phyloP scores from a whole-genome alignment of 2,888 invertebrate species.

The Caenorhabditis becei region DNA sequence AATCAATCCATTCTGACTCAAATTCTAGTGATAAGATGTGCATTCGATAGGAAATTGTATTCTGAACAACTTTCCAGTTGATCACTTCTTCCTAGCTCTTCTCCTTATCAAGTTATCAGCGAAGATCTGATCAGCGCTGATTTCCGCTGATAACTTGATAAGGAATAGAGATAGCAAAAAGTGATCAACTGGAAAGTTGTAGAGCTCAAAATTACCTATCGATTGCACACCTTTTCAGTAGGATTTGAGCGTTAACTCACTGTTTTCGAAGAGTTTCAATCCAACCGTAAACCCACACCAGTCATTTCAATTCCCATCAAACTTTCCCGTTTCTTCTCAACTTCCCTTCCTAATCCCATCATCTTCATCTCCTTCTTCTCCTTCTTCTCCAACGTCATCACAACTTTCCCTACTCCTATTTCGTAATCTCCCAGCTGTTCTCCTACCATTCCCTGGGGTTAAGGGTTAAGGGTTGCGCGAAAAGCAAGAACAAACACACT shows the following conservation, averaged over 20 bases:
- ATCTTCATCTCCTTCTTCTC: neutral
- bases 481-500: slow-evolving; percentile 22
- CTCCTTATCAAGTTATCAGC: too few species aligned
- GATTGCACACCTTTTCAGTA: too few species aligned
- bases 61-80: too few species aligned
- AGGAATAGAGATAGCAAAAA: neutral
- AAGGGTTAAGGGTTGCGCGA: neutral
- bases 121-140: too few species aligned
- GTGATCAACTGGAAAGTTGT: neutral
- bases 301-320: too few species aligned
- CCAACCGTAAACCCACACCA: too few species aligned
- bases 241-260: too few species aligned
- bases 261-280: too few species aligned
- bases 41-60: too few species aligned
- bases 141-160: neutral
- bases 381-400: neutral
- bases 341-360: slow-evolving; percentile 18
- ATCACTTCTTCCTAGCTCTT: too few species aligned
- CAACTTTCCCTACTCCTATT: neutral
- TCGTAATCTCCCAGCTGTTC: slow-evolving; percentile 15
- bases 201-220: neutral
- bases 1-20: too few species aligned
- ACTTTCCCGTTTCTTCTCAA: neutral
- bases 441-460: slow-evolving; percentile 4
- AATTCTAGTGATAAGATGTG: too few species aligned